Base-by-base conservation (phyloP, 1,140 invertebrate species). In the Eufriesea mexicana region DNA sequence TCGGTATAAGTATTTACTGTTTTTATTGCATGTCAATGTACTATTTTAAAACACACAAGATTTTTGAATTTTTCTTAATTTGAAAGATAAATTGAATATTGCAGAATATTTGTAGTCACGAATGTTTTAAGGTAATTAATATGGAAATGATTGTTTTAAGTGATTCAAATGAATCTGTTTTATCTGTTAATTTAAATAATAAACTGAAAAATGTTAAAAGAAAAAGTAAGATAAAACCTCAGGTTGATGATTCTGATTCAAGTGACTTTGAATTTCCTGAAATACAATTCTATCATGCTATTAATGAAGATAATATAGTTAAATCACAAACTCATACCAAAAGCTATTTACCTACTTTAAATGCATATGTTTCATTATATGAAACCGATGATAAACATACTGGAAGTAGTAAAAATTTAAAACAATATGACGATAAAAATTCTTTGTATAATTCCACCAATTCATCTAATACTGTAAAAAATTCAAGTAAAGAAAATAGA, bases 261-360 rank as follows among this genome's bases (percentile, higher is more conserved):
- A 83, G 23, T 20, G 83, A 86, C 10, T 85, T 86, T n/a, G 82
- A 91, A 55, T 84, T 90, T 77, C 88, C 91, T 9, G 82, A 85
- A 45, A 83, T 92, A 14, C 72, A 87, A 20, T 90, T 90, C 64
- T 45, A 83, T 74, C 78, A 84, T 57, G 16, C 54, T 0, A 45
- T 18, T 14, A 42, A 49, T 57, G 35, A 20, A 16, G 54, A 72
- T 8, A n/a, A 84, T 49, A 57, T 45, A 61, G 8, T 4, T 45
- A 10, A 55, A 23, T 51, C 9, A 25, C 18, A n/a, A 0, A 54
- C 47, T n/a, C 7, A 23, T 54, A 16, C 42, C 64, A 35, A 49
- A 25, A 42, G 42, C 14, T 18, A 0, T 72, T 45, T n/a, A 45
- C 20, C 23, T 42, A 47, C 35, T 54, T 16, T 45, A 55, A 20